Evolutionary conservation across 2,113 vertebrate genomes (phyloP).

Genomic region (Pelvicachromis taeniatus): DNA sequence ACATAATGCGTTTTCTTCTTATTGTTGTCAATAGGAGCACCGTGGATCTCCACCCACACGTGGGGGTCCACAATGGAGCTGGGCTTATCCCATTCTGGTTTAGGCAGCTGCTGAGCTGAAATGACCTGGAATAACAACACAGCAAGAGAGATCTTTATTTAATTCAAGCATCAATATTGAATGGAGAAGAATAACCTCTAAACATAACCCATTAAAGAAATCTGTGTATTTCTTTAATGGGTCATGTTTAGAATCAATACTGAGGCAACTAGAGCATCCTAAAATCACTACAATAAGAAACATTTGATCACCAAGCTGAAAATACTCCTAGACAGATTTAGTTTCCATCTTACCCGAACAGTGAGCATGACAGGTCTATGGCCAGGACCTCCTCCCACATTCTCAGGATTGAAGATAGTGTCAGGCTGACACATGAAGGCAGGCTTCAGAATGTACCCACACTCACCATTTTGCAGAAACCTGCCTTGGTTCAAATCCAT

Average conservation of each 20-base stretch:
- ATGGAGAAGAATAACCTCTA: background rate
- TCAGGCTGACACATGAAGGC: constrained; percentile 69
- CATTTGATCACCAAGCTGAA: background rate
- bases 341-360: constrained; percentile 65
- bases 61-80: constrained; percentile 93
- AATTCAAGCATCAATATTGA: background rate
- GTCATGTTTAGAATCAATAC: background rate
- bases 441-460: constrained; percentile 88
- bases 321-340: background rate
- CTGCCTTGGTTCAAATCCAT: constrained; percentile 92
- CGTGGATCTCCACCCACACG: constrained; percentile 87
- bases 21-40: constrained; percentile 78
- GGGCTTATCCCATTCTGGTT: constrained; percentile 83
- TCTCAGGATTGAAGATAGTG: constrained; percentile 78
- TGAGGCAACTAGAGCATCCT: background rate
- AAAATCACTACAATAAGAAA: background rate
- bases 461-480: constrained; percentile 84
- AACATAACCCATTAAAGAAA: background rate
- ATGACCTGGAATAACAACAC: constrained; percentile 76
- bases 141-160: background rate
- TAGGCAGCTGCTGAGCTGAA: constrained; percentile 94
- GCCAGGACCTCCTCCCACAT: constrained; percentile 71
- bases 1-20: constrained; percentile 82
- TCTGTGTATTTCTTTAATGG: background rate
- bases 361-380: constrained; percentile 72